Conservation (phyloP, 2,797 vertebrate species). For the Erithacus rubecula region DNA sequence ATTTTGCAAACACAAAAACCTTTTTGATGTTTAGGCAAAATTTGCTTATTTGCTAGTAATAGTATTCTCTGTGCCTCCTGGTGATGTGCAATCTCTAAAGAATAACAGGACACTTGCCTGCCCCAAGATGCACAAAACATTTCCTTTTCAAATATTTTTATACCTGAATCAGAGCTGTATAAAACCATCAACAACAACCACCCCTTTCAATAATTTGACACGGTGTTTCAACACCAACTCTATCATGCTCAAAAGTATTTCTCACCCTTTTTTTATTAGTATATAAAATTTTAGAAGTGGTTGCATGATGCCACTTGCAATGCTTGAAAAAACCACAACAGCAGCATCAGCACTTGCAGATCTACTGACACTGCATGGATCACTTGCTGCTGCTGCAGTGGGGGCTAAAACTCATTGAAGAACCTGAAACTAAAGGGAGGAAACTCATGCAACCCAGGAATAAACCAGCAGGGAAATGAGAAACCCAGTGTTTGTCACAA, state of each 20-base stretch:
- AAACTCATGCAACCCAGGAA: background rate
- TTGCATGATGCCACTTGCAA: background rate
- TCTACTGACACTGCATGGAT: background rate
- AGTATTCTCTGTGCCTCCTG: background rate
- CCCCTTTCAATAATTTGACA: background rate
- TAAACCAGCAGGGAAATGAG: background rate
- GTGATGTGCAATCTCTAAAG: background rate
- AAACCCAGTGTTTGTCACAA: background rate
- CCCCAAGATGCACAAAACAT: background rate
- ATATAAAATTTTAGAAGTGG: background rate
- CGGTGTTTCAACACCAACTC: background rate
- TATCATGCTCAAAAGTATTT: background rate
- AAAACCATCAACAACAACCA: background rate
- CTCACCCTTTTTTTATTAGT: background rate
- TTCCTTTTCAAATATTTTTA: background rate
- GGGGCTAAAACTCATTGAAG: background rate
- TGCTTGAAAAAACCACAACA: background rate
- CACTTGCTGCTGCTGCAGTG: background rate
- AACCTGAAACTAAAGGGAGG: background rate
- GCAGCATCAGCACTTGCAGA: background rate
- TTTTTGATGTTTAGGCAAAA: background rate
- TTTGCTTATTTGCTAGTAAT: background rate
- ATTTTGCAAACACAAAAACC: background rate
- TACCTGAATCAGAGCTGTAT: background rate
- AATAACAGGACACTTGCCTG: background rate